Percentiles rank a stretch among this genome's conserved stretches.
Evolutionary conservation across 2,113 vertebrate species (phyloP).

Genomic region (Neogale vison): DNA sequence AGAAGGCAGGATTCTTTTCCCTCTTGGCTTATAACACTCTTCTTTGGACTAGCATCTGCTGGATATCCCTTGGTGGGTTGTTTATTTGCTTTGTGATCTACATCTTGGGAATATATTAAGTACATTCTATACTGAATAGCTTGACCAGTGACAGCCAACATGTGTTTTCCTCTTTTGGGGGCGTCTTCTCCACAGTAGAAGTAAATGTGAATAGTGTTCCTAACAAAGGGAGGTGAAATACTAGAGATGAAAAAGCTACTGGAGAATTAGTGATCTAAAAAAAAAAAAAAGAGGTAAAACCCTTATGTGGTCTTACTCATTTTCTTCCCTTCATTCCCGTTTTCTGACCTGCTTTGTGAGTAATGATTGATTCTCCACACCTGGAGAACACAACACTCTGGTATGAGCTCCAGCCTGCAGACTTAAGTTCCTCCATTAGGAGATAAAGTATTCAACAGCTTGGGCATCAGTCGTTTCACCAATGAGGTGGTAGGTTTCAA

Average conservation of each 20-base stretch:
- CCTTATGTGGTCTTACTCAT: background rate
- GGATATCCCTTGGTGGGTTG: background rate
- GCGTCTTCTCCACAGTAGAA: background rate
- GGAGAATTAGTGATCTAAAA: background rate
- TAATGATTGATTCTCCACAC: slow-evolving; percentile 29
- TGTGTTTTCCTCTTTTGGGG: background rate
- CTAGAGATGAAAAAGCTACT: background rate
- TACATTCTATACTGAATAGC: background rate
- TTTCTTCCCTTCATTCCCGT: background rate
- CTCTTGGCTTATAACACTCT: background rate
- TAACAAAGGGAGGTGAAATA: background rate
- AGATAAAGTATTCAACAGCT: background rate
- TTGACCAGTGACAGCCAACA: background rate
- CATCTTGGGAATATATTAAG: background rate
- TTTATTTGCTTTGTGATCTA: background rate
- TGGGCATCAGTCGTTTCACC: background rate
- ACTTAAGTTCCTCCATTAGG: background rate
- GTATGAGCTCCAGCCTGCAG: background rate
- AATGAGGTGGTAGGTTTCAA: background rate
- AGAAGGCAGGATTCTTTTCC: background rate
- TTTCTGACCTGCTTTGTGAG: background rate
- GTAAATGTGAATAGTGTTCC: background rate
- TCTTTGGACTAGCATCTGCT: background rate
- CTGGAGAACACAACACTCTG: background rate
- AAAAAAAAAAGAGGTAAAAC: background rate